Conservation (phyloP, 23 tunicate genomes). For the Halocynthia roretzi region DNA sequence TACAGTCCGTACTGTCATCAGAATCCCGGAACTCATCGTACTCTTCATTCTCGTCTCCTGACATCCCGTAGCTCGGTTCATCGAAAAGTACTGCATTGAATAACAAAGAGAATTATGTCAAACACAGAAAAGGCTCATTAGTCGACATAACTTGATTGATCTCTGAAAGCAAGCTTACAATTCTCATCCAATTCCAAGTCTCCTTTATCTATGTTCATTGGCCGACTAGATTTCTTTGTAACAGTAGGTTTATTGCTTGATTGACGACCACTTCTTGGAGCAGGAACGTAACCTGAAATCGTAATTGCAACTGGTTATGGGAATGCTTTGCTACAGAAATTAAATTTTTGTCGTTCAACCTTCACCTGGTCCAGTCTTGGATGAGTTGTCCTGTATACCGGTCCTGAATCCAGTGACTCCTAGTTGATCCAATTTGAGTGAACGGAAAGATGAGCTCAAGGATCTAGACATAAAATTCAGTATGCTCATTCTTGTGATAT, state of each 20-base stretch:
- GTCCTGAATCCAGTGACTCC: no score
- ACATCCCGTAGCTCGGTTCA: neutral
- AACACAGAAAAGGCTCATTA: no score
- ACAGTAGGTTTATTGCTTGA: neutral
- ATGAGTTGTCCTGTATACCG: no score
- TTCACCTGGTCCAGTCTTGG: no score
- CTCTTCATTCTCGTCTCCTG: neutral
- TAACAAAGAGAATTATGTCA: neutral
- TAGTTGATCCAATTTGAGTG: slow-evolving; percentile 5
- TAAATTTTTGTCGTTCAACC: no score
- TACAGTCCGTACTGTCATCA: neutral
- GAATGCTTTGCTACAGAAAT: no score
- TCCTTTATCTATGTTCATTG: neutral
- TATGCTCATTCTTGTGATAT: no score
- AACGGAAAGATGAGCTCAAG: slow-evolving; percentile 14
- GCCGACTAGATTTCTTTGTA: neutral
- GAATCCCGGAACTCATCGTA: neutral
- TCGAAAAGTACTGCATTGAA: neutral
- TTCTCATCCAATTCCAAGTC: slow-evolving; percentile 3
- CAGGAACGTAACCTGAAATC: no score
- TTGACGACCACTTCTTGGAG: neutral
- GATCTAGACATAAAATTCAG: neutral
- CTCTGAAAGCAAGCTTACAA: neutral
- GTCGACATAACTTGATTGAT: no score
- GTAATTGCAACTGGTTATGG: no score